phyloP scores from a whole-genome alignment of 2,888 invertebrate species.

The Microctonus brassicae region DNA sequence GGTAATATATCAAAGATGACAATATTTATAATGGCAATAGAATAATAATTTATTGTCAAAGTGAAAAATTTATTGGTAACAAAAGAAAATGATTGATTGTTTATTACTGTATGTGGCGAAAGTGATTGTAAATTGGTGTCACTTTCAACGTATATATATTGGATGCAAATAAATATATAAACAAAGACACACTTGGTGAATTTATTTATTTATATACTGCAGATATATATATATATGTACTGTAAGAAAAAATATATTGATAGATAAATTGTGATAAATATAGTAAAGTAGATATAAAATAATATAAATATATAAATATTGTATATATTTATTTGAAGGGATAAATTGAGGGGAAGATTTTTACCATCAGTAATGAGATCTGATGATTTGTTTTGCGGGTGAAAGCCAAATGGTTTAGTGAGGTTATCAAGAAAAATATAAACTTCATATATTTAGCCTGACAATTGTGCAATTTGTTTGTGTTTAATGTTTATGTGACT shows the following conservation, averaged over 20 bases:
- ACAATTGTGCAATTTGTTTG: constrained; percentile 39
- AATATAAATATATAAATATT: no score
- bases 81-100: constrained; percentile 23
- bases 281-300: background rate
- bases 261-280: background rate
- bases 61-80: background rate
- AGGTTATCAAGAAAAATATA: constrained; percentile 38
- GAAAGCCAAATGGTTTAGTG: constrained; percentile 43
- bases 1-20: background rate
- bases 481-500: constrained; percentile 2
- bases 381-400: constrained; percentile 22
- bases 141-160: constrained; percentile 29
- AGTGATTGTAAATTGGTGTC: constrained; percentile 22
- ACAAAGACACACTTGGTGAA: background rate
- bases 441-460: background rate
- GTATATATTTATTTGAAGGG: background rate
- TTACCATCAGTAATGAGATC: constrained; percentile 3
- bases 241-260: background rate
- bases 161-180: background rate
- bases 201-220: background rate
- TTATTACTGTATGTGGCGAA: constrained; percentile 1
- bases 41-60: background rate
- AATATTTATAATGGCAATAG: background rate
- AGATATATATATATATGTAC: background rate
- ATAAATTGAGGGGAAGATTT: constrained; percentile 1